Base-by-base conservation (phyloP, 2,797 vertebrate genomes). In the Betta splendens region DNA sequence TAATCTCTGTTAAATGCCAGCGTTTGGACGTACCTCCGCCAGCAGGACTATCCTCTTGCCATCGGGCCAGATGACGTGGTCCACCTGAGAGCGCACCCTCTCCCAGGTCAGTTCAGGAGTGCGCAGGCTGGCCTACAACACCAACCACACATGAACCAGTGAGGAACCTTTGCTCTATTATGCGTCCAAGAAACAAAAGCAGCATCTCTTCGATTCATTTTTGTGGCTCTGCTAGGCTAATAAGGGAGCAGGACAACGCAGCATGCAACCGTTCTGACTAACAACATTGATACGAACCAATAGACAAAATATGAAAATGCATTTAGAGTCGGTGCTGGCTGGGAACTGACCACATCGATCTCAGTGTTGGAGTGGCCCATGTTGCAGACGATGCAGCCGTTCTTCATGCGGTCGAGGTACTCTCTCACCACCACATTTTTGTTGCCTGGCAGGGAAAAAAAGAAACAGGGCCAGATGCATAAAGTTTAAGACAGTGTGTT, bases 321-420 rank as follows among this genome's bases (percentile, higher is more conserved):
- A 15, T 32, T 48, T 8, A n/a, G 18, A 16, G 16, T 37, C 21
- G 15, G 23, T 7, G 31, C 3, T 0, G 17, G 37, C 21, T 11
- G 23, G 3, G 12, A 11, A 87, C 95, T 93, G 87, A 98, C 97
- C 95, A 98, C 97, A 1, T 98, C 97, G 4, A 98, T 98, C 88
- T 98, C 97, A 0, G 97, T 98, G 91, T 98, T 98, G 85, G 97
- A 98, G 92, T 98, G 97, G 1, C 97, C 97, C 97, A 98, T 98
- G 89, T 98, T 98, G 87, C 97, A 98, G 44, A 98, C 96, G 0
- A 98, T 98, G 84, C 96, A 98, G 79, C 97, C 92, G 59, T 98
- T 98, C 92, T 98, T 98, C 97, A 98, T 98, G 32, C 97, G 91
- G 72, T 98, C 97, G 45, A 98, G 89, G 51, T 98, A 93, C 20